Conservation (phyloP, 1,140 invertebrate species). For the Scaptomyza graminum region DNA sequence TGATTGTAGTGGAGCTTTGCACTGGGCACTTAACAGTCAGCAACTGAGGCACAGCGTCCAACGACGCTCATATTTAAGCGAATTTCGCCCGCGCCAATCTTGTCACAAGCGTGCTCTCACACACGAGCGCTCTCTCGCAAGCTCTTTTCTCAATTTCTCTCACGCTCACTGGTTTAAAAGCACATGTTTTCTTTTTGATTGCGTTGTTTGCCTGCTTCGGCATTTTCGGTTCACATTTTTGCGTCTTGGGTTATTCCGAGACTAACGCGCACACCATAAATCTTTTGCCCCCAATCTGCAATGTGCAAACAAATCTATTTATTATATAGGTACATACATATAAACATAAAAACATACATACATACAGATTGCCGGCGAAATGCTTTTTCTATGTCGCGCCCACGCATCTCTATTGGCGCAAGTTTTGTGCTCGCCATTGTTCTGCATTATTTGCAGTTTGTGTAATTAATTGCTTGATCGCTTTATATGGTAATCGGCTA, state of each 20-base stretch:
- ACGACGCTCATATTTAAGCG: slow-evolving; percentile 69
- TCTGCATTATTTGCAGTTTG: slow-evolving; percentile 71
- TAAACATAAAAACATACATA: too few species aligned
- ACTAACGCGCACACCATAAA: slow-evolving; percentile 63
- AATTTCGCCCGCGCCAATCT: background rate
- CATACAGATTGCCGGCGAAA: slow-evolving; percentile 52
- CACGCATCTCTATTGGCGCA: slow-evolving; percentile 14
- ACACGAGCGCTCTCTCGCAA: background rate
- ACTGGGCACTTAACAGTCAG: slow-evolving; percentile 58
- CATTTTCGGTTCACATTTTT: slow-evolving; percentile 42
- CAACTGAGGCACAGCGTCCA: slow-evolving; percentile 56
- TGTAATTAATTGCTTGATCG: slow-evolving; percentile 58
- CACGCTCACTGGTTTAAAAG: slow-evolving; percentile 24
- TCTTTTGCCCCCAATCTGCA: slow-evolving; percentile 42
- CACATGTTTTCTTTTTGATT: slow-evolving; percentile 71
- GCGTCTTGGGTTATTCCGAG: slow-evolving; percentile 67
- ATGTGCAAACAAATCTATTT: background rate
- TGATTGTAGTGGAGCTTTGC: slow-evolving; percentile 41
- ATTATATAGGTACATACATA: background rate
- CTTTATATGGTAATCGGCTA: slow-evolving; percentile 39
- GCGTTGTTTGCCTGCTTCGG: slow-evolving; percentile 36
- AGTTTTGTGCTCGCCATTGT: slow-evolving; percentile 48
- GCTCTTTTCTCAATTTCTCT: slow-evolving; percentile 5
- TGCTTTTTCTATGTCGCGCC: slow-evolving; percentile 52
- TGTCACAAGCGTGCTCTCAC: background rate